Conservation (phyloP, 2,888 invertebrate genomes). For the Exocentrus adspersus region DNA sequence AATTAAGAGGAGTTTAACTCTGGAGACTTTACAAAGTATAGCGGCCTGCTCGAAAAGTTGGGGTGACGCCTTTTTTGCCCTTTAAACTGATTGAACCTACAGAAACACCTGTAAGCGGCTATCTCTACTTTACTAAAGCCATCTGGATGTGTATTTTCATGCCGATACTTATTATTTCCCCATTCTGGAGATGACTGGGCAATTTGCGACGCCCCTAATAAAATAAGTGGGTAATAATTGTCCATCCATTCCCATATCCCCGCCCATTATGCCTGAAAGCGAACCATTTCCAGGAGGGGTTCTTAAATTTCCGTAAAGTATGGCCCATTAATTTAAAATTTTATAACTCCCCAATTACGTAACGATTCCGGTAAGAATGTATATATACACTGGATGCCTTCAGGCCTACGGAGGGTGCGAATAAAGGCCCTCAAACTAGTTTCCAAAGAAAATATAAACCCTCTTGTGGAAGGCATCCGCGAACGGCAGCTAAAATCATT, state of each 20-base stretch:
- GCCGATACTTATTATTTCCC: constrained; percentile 9
- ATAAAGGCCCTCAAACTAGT: constrained; percentile 41
- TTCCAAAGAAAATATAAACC: constrained; percentile 37
- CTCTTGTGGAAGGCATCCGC: constrained; percentile 11
- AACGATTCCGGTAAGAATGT: constrained; percentile 7
- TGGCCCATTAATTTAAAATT: constrained; percentile 23
- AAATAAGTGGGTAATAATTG: constrained; percentile 15
- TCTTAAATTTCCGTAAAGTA: constrained; percentile 15
- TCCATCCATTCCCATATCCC: constrained; percentile 6
- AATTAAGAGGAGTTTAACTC: constrained; percentile 16
- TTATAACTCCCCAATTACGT: constrained; percentile 10
- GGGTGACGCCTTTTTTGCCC: too few species aligned
- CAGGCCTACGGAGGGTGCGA: constrained; percentile 11
- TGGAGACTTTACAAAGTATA: neutral
- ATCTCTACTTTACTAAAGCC: too few species aligned
- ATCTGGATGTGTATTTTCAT: too few species aligned
- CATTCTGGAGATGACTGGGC: constrained; percentile 10
- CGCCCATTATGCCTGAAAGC: constrained; percentile 6
- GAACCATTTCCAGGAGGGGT: neutral
- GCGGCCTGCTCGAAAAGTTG: neutral
- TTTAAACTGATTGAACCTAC: too few species aligned
- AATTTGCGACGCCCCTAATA: constrained; percentile 8
- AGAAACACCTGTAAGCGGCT: too few species aligned
- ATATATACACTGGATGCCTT: constrained; percentile 20
- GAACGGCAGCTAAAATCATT: constrained; percentile 52